These are phyloP conservation scores for Eupithecia subumbrata DNA, from an alignment of 2,888 invertebrate species.

Conservation along the genomic window DNA sequence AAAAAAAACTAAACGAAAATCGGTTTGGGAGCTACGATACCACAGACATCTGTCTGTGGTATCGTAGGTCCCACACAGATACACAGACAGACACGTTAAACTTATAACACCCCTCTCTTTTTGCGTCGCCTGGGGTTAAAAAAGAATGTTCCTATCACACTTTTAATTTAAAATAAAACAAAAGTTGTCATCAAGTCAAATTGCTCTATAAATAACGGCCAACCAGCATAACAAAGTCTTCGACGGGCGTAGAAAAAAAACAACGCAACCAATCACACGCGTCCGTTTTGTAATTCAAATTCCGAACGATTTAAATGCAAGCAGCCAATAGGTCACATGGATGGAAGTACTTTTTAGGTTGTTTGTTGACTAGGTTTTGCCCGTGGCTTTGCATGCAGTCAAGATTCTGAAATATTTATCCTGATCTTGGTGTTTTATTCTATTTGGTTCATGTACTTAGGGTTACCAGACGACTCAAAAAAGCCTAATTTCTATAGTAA, in stretches of 20 bases:
- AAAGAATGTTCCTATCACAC: too few species aligned
- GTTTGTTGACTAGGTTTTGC: background rate
- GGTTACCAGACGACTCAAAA: too few species aligned
- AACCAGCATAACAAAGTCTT: constrained; percentile 12
- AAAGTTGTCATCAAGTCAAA: background rate
- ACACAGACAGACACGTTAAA: too few species aligned
- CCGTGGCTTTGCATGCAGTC: background rate
- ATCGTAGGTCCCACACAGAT: too few species aligned
- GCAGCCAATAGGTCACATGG: constrained; percentile 77
- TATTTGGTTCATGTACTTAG: too few species aligned
- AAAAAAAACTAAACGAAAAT: too few species aligned
- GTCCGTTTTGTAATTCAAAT: constrained; percentile 75
- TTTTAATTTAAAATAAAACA: background rate
- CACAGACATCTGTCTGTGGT: too few species aligned
- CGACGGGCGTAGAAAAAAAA: constrained; percentile 47
- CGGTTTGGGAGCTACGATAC: too few species aligned
- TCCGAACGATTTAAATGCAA: constrained; percentile 72
- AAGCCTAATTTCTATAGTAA: too few species aligned
- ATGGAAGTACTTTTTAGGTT: constrained; percentile 3
- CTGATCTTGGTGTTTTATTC: too few species aligned
- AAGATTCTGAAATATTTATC: background rate
- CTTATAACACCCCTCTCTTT: too few species aligned
- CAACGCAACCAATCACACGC: constrained; percentile 57
- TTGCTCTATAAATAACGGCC: constrained; percentile 9
- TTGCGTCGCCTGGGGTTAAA: too few species aligned